Base-by-base conservation (phyloP, 1,140 invertebrate genomes). In the Dendrolimus kikuchii region DNA sequence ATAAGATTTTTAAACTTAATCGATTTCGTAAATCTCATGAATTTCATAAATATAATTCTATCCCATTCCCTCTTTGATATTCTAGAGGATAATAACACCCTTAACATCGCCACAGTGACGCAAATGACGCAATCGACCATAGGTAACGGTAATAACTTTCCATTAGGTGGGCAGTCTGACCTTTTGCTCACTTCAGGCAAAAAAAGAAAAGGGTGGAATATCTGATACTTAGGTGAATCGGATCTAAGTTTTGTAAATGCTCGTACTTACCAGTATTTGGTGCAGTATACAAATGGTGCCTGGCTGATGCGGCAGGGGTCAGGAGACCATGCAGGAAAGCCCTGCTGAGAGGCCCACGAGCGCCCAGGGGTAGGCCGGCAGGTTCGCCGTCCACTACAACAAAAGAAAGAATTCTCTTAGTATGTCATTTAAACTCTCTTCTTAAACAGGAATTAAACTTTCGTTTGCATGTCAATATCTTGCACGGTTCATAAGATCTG, bases 341-440 rank as follows among this genome's bases (percentile, higher is more conserved):
- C 46, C 79, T 58, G 23, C 78, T 76, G 7, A 86, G 69, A 4
- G 75, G 77, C 51, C 80, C 76, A 6, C 82, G 70, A 36, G 80
- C 77, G 39, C 79, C 74, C 47, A 86, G 69, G 37, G 76, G 53
- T 55, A 86, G 66, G 5, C 77, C 68, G 2, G 79, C 70, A 0
- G 82, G 75, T 66, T 86, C 80, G 1, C 77, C 80, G 60, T 86
- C 80, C 80, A 86, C 82, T 86, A 68, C 4, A 71, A 82, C 64
- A 76, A 77, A 36, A 46, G 58, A 42, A 59, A 36, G 23, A 23
- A 23, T 23, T 23, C 23, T 23, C 23, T 23, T 23, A 23, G 23
- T 23, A 23, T 23, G 23, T 23, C 23, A 23, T 23, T 3, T 23
- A 23, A 23, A 23, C 23, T 23, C 23, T 23, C 23, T 23, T 23